These are phyloP conservation scores for Macrostomum lignano DNA, from an alignment of 1,140 invertebrate genomes.

Conservation along the genomic window DNA sequence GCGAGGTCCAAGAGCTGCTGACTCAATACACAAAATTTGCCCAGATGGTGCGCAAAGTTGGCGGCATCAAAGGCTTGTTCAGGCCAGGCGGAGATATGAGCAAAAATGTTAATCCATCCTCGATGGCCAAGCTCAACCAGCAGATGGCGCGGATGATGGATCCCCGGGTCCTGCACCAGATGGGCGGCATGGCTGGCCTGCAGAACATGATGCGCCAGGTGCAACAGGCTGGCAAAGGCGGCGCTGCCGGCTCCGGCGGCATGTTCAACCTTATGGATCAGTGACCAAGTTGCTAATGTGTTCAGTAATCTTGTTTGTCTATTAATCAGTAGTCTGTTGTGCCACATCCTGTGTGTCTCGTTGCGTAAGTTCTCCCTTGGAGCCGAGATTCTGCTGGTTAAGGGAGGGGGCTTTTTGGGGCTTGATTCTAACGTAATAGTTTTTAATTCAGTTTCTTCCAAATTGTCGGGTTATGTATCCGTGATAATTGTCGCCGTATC, in stretches of 20 bases:
- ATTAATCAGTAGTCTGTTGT: too few relatives aligned
- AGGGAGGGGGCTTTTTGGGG: too few relatives aligned
- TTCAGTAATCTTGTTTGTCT: too few relatives aligned
- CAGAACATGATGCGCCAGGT: constrained; percentile 94
- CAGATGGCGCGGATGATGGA: constrained; percentile 99
- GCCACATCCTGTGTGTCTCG: too few relatives aligned
- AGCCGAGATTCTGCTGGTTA: too few relatives aligned
- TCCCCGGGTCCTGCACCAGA: constrained; percentile 72
- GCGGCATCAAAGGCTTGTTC: constrained; percentile 90
- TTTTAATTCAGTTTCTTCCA: too few relatives aligned
- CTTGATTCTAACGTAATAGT: too few relatives aligned
- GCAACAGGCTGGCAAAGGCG: constrained; percentile 29
- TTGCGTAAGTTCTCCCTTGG: too few relatives aligned
- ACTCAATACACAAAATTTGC: constrained; percentile 97
- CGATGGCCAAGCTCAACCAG: constrained; percentile 95
- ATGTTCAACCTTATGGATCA: too few relatives aligned
- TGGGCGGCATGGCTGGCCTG: constrained; percentile 71
- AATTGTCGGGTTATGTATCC: too few relatives aligned
- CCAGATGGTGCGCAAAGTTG: constrained; percentile 94
- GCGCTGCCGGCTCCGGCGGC: not conserved
- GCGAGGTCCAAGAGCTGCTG: constrained; percentile 86
- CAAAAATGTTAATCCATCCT: constrained; percentile 85
- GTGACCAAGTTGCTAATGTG: too few relatives aligned
- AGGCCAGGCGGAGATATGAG: constrained; percentile 37
- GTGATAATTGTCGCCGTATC: too few relatives aligned